Evolutionary conservation across 1,140 invertebrate genomes (phyloP).

Genomic region (Stegodyphus dumicola): DNA sequence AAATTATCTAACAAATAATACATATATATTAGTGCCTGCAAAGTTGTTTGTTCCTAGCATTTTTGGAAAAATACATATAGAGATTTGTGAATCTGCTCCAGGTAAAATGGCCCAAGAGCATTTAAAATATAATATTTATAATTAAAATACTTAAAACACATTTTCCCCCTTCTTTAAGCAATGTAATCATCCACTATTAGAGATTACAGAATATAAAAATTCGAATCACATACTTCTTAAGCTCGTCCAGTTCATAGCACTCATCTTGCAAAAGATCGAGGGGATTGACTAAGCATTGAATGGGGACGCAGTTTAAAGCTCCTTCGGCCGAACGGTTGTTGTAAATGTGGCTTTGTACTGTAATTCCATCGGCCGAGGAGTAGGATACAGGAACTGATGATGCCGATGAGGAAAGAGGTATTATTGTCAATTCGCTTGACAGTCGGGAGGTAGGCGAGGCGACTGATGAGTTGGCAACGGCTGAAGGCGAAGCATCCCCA

Average conservation of each 20-base stretch:
- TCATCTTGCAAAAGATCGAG: constrained; percentile 64
- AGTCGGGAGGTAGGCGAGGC: constrained; percentile 61
- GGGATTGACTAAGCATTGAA: constrained; percentile 63
- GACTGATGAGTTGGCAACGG: constrained; percentile 52
- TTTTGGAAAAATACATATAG: no score
- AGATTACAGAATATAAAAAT: no score
- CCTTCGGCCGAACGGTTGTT: constrained; percentile 40
- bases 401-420: constrained; percentile 60
- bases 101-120: no score
- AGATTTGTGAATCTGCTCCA: no score
- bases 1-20: no score
- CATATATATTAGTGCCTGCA: no score
- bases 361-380: constrained; percentile 49
- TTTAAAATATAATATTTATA: no score
- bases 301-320: constrained; percentile 60
- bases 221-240: constrained; percentile 63
- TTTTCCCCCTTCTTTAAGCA: no score
- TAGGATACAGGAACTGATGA: constrained; percentile 58
- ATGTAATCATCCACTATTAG: no score
- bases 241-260: constrained; percentile 64
- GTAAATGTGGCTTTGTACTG: constrained; percentile 51
- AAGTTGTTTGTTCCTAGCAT: no score
- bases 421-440: constrained; percentile 62
- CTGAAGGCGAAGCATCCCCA: constrained; percentile 58
- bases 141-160: no score